phyloP scores from a whole-genome alignment of 2,888 invertebrate genomes.

The Cantharis rufa region DNA sequence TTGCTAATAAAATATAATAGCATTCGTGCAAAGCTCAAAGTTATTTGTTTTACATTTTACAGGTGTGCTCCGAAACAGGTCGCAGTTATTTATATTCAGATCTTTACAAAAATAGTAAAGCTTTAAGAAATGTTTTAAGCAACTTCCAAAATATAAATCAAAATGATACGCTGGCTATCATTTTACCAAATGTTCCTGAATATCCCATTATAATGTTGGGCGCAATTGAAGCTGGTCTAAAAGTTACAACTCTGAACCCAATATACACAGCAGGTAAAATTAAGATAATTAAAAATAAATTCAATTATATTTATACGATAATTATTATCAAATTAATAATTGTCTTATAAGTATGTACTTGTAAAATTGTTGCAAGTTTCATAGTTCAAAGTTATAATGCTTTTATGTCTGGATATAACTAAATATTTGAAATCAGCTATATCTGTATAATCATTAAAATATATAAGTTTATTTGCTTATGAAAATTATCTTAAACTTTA shows the following conservation, averaged over 20 bases:
- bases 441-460: background rate
- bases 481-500: too few relatives aligned
- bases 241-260: constrained; percentile 73
- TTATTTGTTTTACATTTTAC: constrained; percentile 32
- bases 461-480: too few relatives aligned
- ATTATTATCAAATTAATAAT: background rate
- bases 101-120: constrained; percentile 64
- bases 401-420: background rate
- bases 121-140: constrained; percentile 59
- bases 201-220: constrained; percentile 68
- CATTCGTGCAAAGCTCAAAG: background rate
- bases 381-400: background rate
- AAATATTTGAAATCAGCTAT: background rate
- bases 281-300: background rate
- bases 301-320: too few relatives aligned
- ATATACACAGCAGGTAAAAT: constrained; percentile 61
- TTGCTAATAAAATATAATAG: background rate
- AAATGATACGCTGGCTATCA: constrained; percentile 65
- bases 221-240: constrained; percentile 67
- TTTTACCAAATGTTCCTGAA: constrained; percentile 77
- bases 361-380: background rate
- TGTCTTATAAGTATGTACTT: background rate
- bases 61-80: constrained; percentile 73
- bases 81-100: constrained; percentile 71
- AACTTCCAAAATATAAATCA: constrained; percentile 63